Evolutionary conservation across 2,797 vertebrate species (phyloP), one percentile per base, ranked within the genome.

Genomic region (Hapalemur alaotrensis): DNA sequence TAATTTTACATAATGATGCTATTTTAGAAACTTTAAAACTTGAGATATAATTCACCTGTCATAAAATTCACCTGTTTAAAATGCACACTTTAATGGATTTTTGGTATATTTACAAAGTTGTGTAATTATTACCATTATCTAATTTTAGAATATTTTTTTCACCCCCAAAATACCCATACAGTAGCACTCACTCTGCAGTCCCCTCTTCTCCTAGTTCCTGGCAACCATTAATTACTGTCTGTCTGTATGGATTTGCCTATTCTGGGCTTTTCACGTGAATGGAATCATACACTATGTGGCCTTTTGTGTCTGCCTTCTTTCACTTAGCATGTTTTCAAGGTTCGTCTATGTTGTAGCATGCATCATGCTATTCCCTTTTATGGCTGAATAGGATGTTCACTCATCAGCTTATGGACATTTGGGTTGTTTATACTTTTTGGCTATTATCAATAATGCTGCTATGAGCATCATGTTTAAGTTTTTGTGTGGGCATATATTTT

Each of bases 261-360:
- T 69, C 32, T 35, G 32, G 43, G 10, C 41, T 54, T 80, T 73
- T 76, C 46, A 61, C 35, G 54, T 30, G 28, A 59, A 50, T 32
- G 23, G 50, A 57, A 30, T 81, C 18, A 43, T 22, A 32, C 28
- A 54, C 7, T 7, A 15, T 20, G 4, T 84, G 46, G 25, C n/a
- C 72, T 75, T 89, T 72, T 28, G 30, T 43, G 46, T 50, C 59
- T 84, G 57, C 38, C 41, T 91, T 86, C 41, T 78, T 94, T 46
- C 32, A 72, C 28, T 38, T 14, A 57, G 28, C 28, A n/a, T 32
- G 75, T 73, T 78, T 78, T 69, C 63, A 28, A 46, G 43, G 7
- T 86, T n/a, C 50, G 20, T 50, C 28, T 32, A 63, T 8, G 20
- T 23, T 30, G 13, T 41, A 25, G 41, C 52, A 30, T 5, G 7